Evolutionary conservation across 2,888 invertebrate species (phyloP), one percentile per base, ranked within the genome.

Genomic region (Leptopterna dolabrata): DNA sequence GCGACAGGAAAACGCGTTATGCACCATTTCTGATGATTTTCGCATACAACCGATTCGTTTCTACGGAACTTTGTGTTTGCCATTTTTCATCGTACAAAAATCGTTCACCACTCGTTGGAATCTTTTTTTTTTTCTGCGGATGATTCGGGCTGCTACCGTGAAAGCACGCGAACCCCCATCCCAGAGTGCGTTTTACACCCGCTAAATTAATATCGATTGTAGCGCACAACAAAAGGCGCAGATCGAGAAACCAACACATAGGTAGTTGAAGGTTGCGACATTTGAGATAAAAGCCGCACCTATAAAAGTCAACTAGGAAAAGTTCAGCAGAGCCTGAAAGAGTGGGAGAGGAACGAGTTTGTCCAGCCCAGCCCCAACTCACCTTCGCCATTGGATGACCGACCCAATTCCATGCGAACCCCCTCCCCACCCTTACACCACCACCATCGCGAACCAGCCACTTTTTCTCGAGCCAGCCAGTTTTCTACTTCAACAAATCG

Each of bases 221-320:
- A 16, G 36, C 30, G 1, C 9, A 63, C 13, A 47, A n/a, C 11
- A 11, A 24, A 24, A 19, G 19, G 13, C 47, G 83, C 41, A 83
- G 41, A 83, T 71, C 71, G 63, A 83, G 71, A 83, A 83, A 83
- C 70, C 24, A 85, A 85, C 85, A 30, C 55, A 29, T 45, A 29
- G 47, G 47, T 55, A 47, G 55, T 47, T 85, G 43, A 85, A 85
- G 85, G 85, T 85, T 85, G 47, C 85, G 85, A 85, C 85, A 85
- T 85, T 85, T 85, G 27, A 55, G 84, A 76, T 29, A 76, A 73
- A 85, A 73, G 76, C 73, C 71, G 85, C 45, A 36, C 36, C 36
- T 36, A 73, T 71, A 85, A 85, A 85, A 85, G 85, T 73, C 85
- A 85, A 73, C 85, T 29, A 30, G 47, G 29, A 76, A 85, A 85